phyloP scores from a whole-genome alignment of 2,888 invertebrate genomes.

The Cetonia aurata region DNA sequence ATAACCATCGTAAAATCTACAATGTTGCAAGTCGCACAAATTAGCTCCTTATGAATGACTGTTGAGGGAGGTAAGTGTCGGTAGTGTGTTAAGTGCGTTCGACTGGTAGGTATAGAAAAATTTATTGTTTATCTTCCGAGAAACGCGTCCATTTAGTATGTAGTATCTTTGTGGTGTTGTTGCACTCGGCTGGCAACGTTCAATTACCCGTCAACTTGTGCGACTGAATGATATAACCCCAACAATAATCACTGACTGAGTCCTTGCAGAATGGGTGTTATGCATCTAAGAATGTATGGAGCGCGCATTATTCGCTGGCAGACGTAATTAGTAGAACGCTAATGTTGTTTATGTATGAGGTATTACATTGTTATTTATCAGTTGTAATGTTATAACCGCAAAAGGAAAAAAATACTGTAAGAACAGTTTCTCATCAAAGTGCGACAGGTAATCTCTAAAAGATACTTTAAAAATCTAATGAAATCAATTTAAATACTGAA shows the following conservation, averaged over 20 bases:
- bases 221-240: constrained; percentile 30
- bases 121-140: constrained; percentile 37
- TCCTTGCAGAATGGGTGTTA: too few species aligned
- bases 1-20: constrained; percentile 15
- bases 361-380: too few species aligned
- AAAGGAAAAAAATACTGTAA: too few species aligned
- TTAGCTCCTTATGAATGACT: constrained; percentile 32
- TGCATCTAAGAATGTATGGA: too few species aligned
- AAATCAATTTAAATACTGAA: too few species aligned
- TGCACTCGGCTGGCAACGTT: not conserved
- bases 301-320: too few species aligned
- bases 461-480: too few species aligned
- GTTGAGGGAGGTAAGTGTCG: constrained; percentile 8
- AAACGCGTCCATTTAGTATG: constrained; percentile 17
- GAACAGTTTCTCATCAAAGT: too few species aligned
- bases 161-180: constrained; percentile 4
- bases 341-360: too few species aligned
- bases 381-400: too few species aligned
- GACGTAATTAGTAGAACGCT: too few species aligned
- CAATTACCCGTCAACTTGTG: constrained; percentile 13
- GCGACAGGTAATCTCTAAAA: too few species aligned
- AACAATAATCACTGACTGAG: constrained; percentile 26
- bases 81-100: constrained; percentile 30
- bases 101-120: constrained; percentile 12
- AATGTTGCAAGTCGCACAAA: constrained; percentile 34